Base-by-base conservation (phyloP, 1,140 invertebrate genomes). In the Diploscapter pachys region DNA sequence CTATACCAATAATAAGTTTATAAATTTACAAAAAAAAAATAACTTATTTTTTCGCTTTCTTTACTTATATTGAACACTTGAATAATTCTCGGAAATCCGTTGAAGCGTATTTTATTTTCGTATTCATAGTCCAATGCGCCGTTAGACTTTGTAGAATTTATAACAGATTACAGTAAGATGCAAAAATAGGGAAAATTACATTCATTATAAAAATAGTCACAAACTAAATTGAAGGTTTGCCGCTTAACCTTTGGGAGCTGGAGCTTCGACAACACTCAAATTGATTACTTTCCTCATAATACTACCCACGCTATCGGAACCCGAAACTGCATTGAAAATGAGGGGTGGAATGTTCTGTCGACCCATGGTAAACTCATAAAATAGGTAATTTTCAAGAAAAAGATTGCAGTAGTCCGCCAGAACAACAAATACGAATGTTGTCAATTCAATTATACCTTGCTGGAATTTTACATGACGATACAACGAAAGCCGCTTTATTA, bases 241-340 rank as follows among this genome's bases (percentile, higher is more conserved):
- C 64, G 54, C 69, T 63, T 87, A 56, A 87, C 86, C 65, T 87
- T 88, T 71, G 87, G 87, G 50, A 87, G 86, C 13, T 88, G 88
- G 88, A 86, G 86, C 0, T 88, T 88, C 78, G 86, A 87, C 76
- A 85, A 83, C 55, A 82, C 67, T 49, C 73, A 71, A n/a, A 83
- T 83, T 31, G 82, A 83, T 64, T 83, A 83, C 66, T 75, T 69
- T 75, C 78, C 81, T 48, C 61, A 76, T n/a, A 74, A 54, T 13
- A 64, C 66, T 61, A 71, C 5, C 13, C 63, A 78, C 57, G 76
- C 72, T 9, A 77, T 83, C 55, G 79, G 79, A 9, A 79, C 79
- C 8, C 63, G 75, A 48, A 72, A 83, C 63, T 83, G 77, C 56
- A 72, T 83, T 11, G 77, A 77, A 63, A 83, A 84, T 70, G 82